These are phyloP conservation scores for Drosophila sturtevanti DNA, from an alignment of 1,140 invertebrate species.

Conservation along the genomic window DNA sequence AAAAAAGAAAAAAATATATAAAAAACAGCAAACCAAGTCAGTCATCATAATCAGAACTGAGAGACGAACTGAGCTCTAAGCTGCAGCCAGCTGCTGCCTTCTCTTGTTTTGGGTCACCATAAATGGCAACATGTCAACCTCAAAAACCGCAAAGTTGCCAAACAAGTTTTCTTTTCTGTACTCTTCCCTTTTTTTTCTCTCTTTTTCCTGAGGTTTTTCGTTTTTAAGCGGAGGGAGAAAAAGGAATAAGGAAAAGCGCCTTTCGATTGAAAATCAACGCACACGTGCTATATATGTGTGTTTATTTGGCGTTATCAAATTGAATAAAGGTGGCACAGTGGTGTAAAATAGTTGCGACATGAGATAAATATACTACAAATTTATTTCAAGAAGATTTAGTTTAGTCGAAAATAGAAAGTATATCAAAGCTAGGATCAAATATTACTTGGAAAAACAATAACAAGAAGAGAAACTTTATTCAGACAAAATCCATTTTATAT, in stretches of 20 bases:
- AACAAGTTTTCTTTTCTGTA: slow-evolving; percentile 55
- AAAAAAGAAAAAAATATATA: background rate
- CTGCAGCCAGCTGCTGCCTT: slow-evolving; percentile 47
- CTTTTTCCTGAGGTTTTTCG: background rate
- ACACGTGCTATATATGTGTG: slow-evolving; percentile 43
- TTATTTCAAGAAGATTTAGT: too few relatives aligned
- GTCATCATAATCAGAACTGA: slow-evolving; percentile 73
- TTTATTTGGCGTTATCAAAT: slow-evolving; percentile 65
- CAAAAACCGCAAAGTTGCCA: slow-evolving; percentile 80
- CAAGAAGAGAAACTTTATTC: too few relatives aligned
- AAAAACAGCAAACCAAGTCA: slow-evolving; percentile 32
- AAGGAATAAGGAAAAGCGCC: slow-evolving; percentile 48
- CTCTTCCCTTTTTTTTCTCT: slow-evolving; percentile 14
- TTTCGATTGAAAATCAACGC: slow-evolving; percentile 79
- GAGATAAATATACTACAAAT: too few relatives aligned
- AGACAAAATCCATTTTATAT: too few relatives aligned
- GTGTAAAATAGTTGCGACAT: slow-evolving; percentile 28
- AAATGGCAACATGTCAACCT: slow-evolving; percentile 79
- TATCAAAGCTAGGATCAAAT: too few relatives aligned
- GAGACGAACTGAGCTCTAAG: slow-evolving; percentile 48
- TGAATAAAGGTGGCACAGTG: slow-evolving; percentile 66
- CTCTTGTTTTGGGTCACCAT: slow-evolving; percentile 73
- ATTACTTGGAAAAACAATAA: too few relatives aligned
- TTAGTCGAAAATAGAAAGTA: too few relatives aligned
- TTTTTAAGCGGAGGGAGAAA: background rate